Evolutionary conservation across 2,797 vertebrate species (phyloP).

Genomic region (Apogon talboti): DNA sequence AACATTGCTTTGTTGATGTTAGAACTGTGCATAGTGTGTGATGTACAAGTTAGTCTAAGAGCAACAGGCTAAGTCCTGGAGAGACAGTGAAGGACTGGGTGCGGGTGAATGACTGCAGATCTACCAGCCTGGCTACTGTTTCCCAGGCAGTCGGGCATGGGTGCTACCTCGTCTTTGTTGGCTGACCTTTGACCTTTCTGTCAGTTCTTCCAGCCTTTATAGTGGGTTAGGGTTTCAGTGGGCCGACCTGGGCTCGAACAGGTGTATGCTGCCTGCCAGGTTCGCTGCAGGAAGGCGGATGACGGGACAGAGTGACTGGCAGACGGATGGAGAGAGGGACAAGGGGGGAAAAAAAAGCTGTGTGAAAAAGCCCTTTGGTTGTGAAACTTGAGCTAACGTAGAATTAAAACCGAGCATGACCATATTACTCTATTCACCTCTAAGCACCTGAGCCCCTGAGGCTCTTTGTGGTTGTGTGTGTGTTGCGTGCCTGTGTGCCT

Average conservation of each 20-base stretch:
- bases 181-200: constrained; percentile 67
- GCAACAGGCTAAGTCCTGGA: background rate
- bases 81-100: background rate
- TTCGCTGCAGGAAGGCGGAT: constrained; percentile 48
- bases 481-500: constrained; percentile 45
- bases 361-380: constrained; percentile 48
- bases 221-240: constrained; percentile 66
- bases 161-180: constrained; percentile 61
- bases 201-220: constrained; percentile 59
- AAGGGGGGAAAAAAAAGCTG: constrained; percentile 29
- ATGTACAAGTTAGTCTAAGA: constrained; percentile 19
- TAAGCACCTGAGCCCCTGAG: constrained; percentile 66
- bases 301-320: constrained; percentile 51
- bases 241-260: constrained; percentile 57
- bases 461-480: constrained; percentile 42
- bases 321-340: constrained; percentile 30
- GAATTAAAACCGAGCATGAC: constrained; percentile 67
- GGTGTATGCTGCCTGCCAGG: constrained; percentile 65
- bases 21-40: constrained; percentile 1
- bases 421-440: constrained; percentile 67
- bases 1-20: constrained; percentile 36
- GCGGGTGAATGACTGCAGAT: constrained; percentile 18
- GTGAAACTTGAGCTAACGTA: constrained; percentile 67
- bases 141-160: constrained; percentile 30
- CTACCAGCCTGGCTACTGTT: constrained; percentile 40